phyloP scores from a whole-genome alignment of 2,888 invertebrate species.

The Halictus quadricinctus region DNA sequence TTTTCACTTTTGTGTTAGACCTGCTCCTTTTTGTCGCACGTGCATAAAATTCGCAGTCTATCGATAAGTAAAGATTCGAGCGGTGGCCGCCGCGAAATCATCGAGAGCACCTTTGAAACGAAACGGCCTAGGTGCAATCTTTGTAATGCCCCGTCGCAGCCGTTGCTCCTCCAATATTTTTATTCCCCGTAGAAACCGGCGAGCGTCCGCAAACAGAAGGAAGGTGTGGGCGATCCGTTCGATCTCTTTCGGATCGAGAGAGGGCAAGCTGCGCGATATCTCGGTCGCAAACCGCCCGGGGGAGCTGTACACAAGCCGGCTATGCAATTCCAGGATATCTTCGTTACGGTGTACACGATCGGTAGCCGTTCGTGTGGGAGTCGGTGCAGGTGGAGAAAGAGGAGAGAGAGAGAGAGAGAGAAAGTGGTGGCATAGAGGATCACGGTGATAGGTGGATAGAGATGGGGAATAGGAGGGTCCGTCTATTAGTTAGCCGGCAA shows the following conservation, averaged over 20 bases:
- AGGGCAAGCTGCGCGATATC: slow-evolving; percentile 42
- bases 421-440: neutral
- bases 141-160: neutral
- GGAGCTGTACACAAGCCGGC: slow-evolving; percentile 52
- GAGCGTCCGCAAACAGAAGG: slow-evolving; percentile 3
- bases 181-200: neutral
- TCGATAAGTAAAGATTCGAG: no score
- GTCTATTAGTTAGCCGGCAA: slow-evolving; percentile 74
- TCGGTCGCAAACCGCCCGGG: slow-evolving; percentile 47
- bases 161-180: neutral
- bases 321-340: slow-evolving; percentile 67
- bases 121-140: neutral
- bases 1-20: no score
- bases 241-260: slow-evolving; percentile 56
- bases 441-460: neutral
- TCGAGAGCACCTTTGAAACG: neutral
- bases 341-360: slow-evolving; percentile 64
- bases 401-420: no score
- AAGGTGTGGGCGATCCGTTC: slow-evolving; percentile 45
- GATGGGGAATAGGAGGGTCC: slow-evolving; percentile 58
- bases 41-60: no score
- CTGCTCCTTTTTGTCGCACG: no score
- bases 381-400: slow-evolving; percentile 4
- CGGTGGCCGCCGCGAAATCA: neutral
- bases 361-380: slow-evolving; percentile 45